Base-by-base conservation (phyloP, 2,888 invertebrate species). In the Ophraella communa region DNA sequence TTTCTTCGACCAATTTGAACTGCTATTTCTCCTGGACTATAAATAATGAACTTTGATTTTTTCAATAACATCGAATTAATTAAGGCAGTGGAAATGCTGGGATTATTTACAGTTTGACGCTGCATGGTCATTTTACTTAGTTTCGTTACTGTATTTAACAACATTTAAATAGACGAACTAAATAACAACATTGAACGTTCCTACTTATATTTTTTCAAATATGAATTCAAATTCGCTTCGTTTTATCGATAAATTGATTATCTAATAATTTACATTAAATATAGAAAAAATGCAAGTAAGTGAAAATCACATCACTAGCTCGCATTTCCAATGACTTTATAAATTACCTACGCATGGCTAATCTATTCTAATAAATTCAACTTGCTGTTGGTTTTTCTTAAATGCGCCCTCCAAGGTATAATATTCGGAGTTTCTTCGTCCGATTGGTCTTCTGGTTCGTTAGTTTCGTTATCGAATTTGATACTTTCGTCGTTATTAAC, bases 301-400 rank as follows among this genome's bases (percentile, higher is more conserved):
- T n/a, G n/a, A n/a, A n/a, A n/a, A n/a, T n/a, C n/a, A 30, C 4
- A 30, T 8, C 24, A 24, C 7, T 8, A 27, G 10, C 4, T 27
- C 27, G 10, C 27, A 27, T 2, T 8, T 27, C 10, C 0, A 2
- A 27, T 4, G 2, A 27, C 1, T 24, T 10, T 33, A 24, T 24
- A 10, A 14, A 45, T 21, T 24, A 24, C n/a, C 23, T 42, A 44
- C 17, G n/a, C 21, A 56, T 56, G 45, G 56, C 45, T 56, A 45
- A 30, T 35, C 21, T 78, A 87, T 80, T 92, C 93, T 77, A 94
- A 86, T 74, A 94, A 85, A 81, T 92, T 94, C 66, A 95, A 86
- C 79, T 92, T 93, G 85, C 94, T 94, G 82, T 94, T 94, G 14
- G 95, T 95, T 83, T 95, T 95, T 78, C 94, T 87, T 52, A 95